These are phyloP conservation scores for Pithecia hirsuta DNA, from an alignment of 2,797 vertebrate genomes.

Conservation along the genomic window DNA sequence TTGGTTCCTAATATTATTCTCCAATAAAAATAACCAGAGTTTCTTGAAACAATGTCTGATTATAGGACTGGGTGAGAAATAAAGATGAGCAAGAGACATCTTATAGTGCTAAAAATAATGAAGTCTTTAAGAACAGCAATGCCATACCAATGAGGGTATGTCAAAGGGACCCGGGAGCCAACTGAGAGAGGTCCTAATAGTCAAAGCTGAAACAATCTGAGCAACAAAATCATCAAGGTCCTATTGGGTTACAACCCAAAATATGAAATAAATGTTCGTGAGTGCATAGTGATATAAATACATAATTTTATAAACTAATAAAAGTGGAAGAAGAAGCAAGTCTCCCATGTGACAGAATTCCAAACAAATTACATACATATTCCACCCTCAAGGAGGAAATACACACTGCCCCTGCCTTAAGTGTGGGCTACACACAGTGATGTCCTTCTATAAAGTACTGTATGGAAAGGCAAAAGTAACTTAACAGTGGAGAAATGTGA, in stretches of 20 bases:
- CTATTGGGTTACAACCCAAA: neutral
- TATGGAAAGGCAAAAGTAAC: neutral
- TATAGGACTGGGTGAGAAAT: neutral
- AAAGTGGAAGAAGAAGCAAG: neutral
- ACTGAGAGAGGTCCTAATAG: neutral
- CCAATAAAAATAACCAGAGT: neutral
- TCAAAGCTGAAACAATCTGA: neutral
- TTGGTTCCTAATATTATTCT: neutral
- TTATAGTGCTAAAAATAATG: neutral
- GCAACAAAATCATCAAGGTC: neutral
- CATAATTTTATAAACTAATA: neutral
- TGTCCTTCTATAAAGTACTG: neutral
- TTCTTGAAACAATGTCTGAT: neutral
- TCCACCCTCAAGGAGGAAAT: neutral
- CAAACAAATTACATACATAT: neutral
- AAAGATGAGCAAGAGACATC: neutral
- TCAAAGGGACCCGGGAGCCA: neutral
- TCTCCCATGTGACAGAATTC: neutral
- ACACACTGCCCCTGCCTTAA: neutral
- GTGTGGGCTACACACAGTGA: neutral
- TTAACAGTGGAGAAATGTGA: neutral
- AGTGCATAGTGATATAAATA: neutral
- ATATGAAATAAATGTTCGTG: neutral
- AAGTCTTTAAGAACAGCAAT: neutral
- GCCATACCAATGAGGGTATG: accelerated